Conservation (phyloP, 2,797 vertebrate species). For the Anolis apletophallus region DNA sequence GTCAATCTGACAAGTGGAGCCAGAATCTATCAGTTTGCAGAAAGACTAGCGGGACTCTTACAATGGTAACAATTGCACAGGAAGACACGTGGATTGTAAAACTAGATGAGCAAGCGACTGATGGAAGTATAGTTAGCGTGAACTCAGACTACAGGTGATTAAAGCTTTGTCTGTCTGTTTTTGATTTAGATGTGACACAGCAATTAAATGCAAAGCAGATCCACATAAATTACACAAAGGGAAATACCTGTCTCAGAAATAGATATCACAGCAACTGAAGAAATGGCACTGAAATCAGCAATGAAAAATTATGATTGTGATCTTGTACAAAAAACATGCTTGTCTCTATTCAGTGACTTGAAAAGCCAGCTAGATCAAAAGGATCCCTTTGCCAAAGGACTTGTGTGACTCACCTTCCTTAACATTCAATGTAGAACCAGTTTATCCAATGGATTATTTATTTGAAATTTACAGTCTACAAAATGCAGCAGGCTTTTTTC, state of each 20-base stretch:
- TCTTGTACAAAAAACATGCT: neutral
- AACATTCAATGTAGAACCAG: neutral
- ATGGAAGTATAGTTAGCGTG: neutral
- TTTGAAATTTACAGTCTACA: neutral
- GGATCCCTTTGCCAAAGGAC: neutral
- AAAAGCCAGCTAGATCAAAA: neutral
- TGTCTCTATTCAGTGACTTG: neutral
- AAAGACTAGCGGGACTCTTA: slow-evolving; percentile 52
- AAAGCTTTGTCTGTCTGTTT: slow-evolving; percentile 55
- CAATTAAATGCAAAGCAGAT: slow-evolving; percentile 62
- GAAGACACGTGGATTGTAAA: neutral
- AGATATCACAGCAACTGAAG: slow-evolving; percentile 49
- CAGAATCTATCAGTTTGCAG: slow-evolving; percentile 50
- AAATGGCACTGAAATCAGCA: slow-evolving; percentile 38
- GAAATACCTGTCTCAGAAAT: slow-evolving; percentile 41
- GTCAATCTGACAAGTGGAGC: slow-evolving; percentile 55
- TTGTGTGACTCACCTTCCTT: neutral
- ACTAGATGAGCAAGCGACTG: slow-evolving; percentile 6
- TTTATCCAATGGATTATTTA: neutral
- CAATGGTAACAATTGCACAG: slow-evolving; percentile 32
- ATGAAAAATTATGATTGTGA: slow-evolving; percentile 33
- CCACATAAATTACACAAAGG: slow-evolving; percentile 47
- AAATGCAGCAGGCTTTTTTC: neutral
- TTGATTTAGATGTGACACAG: slow-evolving; percentile 56
- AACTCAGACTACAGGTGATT: slow-evolving; percentile 12